A percentile compares a stretch with the other conserved stretches of the same genome.
phyloP scores from a whole-genome alignment of 2,113 vertebrate genomes.

The Ia io region DNA sequence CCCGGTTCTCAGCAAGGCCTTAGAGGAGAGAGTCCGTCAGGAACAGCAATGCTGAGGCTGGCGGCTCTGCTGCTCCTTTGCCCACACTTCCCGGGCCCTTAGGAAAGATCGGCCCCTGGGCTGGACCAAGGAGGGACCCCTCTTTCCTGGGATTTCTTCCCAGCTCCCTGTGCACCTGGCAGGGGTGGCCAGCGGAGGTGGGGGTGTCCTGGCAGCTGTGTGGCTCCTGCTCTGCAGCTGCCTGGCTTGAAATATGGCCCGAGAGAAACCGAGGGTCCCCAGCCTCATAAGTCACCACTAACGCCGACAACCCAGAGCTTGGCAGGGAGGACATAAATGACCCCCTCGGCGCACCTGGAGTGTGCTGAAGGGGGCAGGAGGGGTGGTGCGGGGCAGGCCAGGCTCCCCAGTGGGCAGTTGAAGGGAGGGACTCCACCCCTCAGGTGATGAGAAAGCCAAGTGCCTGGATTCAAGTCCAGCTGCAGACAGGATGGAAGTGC shows the following conservation, averaged over 20 bases:
- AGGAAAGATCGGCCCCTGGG: fast-evolving
- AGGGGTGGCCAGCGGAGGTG: not conserved
- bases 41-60: fast-evolving
- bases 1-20: not conserved
- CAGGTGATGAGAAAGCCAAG: not conserved
- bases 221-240: not conserved
- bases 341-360: slow-evolving; percentile 20
- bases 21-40: not conserved
- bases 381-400: not conserved
- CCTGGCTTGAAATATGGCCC: slow-evolving; percentile 48
- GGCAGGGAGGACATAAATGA: slow-evolving; percentile 68
- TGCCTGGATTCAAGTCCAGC: not conserved
- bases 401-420: not conserved
- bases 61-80: fast-evolving
- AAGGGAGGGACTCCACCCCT: not conserved
- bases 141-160: too few species aligned
- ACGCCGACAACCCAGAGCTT: slow-evolving; percentile 45
- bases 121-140: too few species aligned
- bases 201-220: not conserved
- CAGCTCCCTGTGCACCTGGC: not conserved
- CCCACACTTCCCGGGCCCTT: fast-evolving
- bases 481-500: not conserved
- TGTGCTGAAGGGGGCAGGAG: not conserved
- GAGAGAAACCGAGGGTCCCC: slow-evolving; percentile 43
- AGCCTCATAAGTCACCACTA: slow-evolving; percentile 58